Base-by-base conservation (phyloP, 2,113 vertebrate species). In the Corydoras sp. region DNA sequence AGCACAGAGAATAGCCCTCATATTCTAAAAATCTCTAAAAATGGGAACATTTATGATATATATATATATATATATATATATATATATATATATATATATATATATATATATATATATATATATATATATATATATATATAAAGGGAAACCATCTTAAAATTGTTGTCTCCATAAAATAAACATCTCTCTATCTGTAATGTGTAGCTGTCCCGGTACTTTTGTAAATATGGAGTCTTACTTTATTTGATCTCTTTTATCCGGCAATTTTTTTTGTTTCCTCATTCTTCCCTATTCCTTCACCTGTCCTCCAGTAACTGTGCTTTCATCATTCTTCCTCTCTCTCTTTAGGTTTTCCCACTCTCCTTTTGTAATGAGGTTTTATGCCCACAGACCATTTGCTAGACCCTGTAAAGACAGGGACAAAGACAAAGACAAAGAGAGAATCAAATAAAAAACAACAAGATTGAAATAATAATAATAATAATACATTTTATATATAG, bases 291-390 rank as follows among this genome's bases (percentile, higher is more conserved):
- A 49, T 71, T 64, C 35, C 48, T 10, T 15, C 43, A 31, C 49
- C 9, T 65, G 11, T 30, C 65, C 43, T 58, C n/a, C 18, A 53
- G 8, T 55, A 15, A 29, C 61, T 56, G 24, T 60, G 31, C 71
- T 67, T 32, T 48, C 60, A n/a, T 68, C 32, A 66, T 71, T 60
- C 12, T 68, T 18, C 55, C n/a, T 58, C 68, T 69, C 54, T 31
- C 48, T 73, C 65, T 48, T 70, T 58, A 30, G 29, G n/a, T 3
- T 58, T 43, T 58, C 69, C 49, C 10, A 49, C 14, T 75, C 56
- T 61, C 69, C 68, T 10, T 76, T 24, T 32, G 31, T 76, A 79
- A 81, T 79, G 63, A 76, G 71, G 68, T 80, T 80, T 72, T 35
- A 58, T 73, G 71, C 67, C 72, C 53, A 68, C 68, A 76, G 76